Base-by-base conservation (phyloP, 2,888 invertebrate species). In the Thyatira batis region DNA sequence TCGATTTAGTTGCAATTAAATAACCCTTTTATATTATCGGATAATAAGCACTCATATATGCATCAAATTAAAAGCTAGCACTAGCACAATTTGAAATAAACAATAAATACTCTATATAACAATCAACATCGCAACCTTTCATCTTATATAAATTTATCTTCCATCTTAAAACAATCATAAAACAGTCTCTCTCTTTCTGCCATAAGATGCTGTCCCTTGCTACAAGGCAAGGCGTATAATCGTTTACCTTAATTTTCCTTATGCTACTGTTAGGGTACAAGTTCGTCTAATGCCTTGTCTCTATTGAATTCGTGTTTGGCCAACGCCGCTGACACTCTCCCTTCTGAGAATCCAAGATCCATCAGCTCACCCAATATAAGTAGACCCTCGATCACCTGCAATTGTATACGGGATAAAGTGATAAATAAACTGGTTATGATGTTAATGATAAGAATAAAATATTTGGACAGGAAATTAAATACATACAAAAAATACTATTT, bases 321-420 rank as follows among this genome's bases (percentile, higher is more conserved):
- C 51, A 97, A 92, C 20, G 96, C 97, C 55, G 94, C 93, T 0
- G 95, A 95, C 49, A 96, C 96, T 73, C 94, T 93, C 53, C 93
- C 93, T 87, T 97, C 97, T 0, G 95, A 92, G 84, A 97, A 97
- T 28, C 97, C 97, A 53, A 97, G 93, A 82, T 96, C 96, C 85
- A 95, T 93, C 53, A 97, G 92, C 76, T 96, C 96, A 20, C 95
- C 94, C 71, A 96, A 91, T 60, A 95, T 94, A 69, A 97, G 92
- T 49, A 98, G 93, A 84, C 96, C 96, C 80, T 98, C 97, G 54
- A 97, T 94, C 66, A 97, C 94, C 96, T 96, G 90, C 25, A 80
- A 89, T 72, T 59, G 0, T 33, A 17, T 23, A 50, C 53, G 44
- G 20, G 39, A 30, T 20, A 8, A 25, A 49, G 27, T 48, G 43